Conservation (phyloP, 64 coral and sea anemone genomes). For the Pocillopora verrucosa region DNA sequence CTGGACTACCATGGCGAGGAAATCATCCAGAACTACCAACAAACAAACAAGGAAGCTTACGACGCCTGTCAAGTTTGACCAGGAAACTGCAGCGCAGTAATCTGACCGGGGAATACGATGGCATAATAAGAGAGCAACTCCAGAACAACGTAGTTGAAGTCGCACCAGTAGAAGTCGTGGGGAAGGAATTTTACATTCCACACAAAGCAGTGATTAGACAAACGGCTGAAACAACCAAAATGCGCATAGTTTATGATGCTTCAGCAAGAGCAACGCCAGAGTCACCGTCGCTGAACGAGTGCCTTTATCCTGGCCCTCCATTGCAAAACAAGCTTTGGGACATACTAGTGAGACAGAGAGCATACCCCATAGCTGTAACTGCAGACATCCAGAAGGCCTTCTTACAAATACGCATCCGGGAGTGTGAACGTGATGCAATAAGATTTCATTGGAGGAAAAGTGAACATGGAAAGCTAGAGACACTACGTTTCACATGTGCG, state of each 20-base stretch:
- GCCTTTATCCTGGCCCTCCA: constrained; percentile 14
- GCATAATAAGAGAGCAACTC: constrained; percentile 11
- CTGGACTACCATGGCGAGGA: constrained; percentile 33
- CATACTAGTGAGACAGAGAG: constrained; percentile 8
- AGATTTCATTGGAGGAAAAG: constrained; percentile 36
- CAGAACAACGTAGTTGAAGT: not conserved
- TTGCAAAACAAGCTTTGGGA: constrained; percentile 48
- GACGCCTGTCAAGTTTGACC: constrained; percentile 7
- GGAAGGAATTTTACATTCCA: constrained; percentile 44
- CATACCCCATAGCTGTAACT: constrained; percentile 19
- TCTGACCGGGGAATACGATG: constrained; percentile 17
- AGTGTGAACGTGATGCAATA: constrained; percentile 24
- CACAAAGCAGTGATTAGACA: constrained; percentile 39
- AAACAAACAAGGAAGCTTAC: constrained; percentile 24
- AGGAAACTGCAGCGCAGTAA: constrained; percentile 18
- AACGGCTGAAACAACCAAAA: constrained; percentile 35
- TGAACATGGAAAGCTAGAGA: constrained; percentile 20
- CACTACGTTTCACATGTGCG: constrained; percentile 8
- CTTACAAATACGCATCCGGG: constrained; percentile 7
- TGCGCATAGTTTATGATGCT: constrained; percentile 35
- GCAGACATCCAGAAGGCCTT: constrained; percentile 19
- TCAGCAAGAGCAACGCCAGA: constrained; percentile 11
- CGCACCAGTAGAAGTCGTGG: not conserved
- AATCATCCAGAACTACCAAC: constrained; percentile 23
- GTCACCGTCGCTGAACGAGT: constrained; percentile 43